These are phyloP conservation scores for Orchestes rusci DNA, from an alignment of 2,888 invertebrate genomes.

Conservation along the genomic window DNA sequence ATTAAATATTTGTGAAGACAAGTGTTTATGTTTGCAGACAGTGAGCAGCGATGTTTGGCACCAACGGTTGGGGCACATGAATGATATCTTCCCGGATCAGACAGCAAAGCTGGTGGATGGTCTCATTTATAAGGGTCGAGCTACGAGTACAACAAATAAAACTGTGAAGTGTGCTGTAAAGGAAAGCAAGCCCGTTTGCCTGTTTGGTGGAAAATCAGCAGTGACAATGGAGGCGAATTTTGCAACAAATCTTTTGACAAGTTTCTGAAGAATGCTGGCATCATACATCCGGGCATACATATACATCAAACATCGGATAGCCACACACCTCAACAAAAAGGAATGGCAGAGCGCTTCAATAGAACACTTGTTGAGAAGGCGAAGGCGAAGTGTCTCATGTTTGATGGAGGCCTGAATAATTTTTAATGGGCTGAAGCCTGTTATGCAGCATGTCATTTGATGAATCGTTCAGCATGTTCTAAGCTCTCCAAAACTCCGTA, in stretches of 20 bases:
- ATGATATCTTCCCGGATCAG: conserved; percentile 9
- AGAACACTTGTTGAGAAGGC: background rate
- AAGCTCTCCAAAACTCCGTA: conserved; percentile 30
- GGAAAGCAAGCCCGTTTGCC: conserved; percentile 20
- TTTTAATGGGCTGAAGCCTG: background rate
- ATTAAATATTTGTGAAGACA: background rate
- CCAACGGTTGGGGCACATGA: conserved; percentile 23
- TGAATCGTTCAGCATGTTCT: conserved; percentile 1
- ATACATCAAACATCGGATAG: too few species aligned
- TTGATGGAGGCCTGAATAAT: background rate
- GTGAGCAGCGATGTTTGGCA: conserved; percentile 22
- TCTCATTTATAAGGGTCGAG: conserved; percentile 2
- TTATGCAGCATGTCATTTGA: conserved; percentile 7
- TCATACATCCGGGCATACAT: too few species aligned
- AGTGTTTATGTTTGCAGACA: background rate
- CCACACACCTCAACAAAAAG: background rate
- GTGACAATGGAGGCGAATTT: too few species aligned
- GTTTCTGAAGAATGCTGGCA: too few species aligned
- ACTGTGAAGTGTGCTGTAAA: conserved; percentile 27
- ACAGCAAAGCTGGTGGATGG: conserved; percentile 12
- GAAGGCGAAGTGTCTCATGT: background rate
- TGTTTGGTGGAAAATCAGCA: conserved; percentile 23
- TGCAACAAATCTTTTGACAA: too few species aligned
- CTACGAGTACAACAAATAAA: background rate
- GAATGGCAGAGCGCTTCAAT: background rate